Base-by-base conservation (phyloP, 35 echinoderm and acorn worm species). In the Acanthaster planci region DNA sequence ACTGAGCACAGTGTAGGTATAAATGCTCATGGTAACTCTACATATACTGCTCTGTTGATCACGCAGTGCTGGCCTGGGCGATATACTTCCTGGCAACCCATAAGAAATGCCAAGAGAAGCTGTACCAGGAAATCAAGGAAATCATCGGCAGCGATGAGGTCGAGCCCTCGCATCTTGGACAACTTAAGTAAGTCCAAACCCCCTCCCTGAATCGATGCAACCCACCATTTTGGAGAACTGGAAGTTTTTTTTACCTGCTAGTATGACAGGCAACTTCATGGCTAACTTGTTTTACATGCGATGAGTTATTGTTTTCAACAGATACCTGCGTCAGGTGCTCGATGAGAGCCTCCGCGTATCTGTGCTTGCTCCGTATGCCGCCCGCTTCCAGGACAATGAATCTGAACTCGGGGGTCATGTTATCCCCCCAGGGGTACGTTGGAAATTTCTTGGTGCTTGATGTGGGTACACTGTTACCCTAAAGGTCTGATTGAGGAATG, bases 101-200 rank as follows among this genome's bases (percentile, higher is more conserved):
- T 82, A 40, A 93, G 8, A 87, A 93, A 42, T 81, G 93, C 0
- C 83, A 98, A 40, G 85, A 98, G 39, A 93, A 91, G 52, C 7
- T 98, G 31, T 90, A 88, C 53, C 37, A 88, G 77, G 92, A 98
- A 80, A 67, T 98, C 17, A 82, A 44, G 1, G 55, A 85, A 32
- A 88, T 91, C 17, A 16, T 97, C 0, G 91, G 91, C 29, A 78
- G 91, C 21, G 77, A 81, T 37, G 36, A 83, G 0, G 77, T 97
- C 14, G 80, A 67, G 50, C 38, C 67, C 8, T 39, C 87, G 32
- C 56, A 93, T 67, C 50, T 93, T 26, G 53, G 39, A 50, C 44
- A 93, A 80, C 64, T 97, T 44, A 82, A 27, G 95, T 97, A 76
- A 97, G 94, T 88, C 12, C 42, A n/a, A n/a, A n/a, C n/a, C n/a